Conservation (phyloP, 2,888 invertebrate species). For the Oxystoma pomonae region DNA sequence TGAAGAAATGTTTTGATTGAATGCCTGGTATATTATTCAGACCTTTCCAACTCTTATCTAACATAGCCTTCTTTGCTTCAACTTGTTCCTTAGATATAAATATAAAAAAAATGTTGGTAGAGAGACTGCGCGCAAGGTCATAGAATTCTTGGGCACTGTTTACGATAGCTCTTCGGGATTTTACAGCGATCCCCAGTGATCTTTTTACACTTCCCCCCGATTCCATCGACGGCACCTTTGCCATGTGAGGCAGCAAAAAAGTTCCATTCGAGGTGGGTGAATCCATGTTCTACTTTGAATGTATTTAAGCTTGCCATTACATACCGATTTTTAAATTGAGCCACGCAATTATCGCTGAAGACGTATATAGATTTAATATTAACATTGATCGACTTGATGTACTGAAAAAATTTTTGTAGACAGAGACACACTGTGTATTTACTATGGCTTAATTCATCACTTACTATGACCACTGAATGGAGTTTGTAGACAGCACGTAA, state of each 20-base stretch:
- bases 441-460: neutral
- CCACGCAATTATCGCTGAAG: neutral
- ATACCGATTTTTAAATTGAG: neutral
- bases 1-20: no score
- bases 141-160: neutral
- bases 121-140: slow-evolving; percentile 1
- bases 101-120: slow-evolving; percentile 2
- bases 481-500: neutral
- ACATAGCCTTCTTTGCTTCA: no score
- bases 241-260: no score
- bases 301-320: no score
- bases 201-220: no score
- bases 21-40: no score
- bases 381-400: neutral
- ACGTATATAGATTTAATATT: neutral
- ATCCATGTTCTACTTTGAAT: no score
- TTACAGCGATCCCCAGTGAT: no score
- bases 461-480: neutral
- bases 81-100: no score
- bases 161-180: no score
- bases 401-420: neutral
- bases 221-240: neutral
- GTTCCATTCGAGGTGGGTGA: no score
- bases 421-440: neutral
- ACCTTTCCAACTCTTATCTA: no score